These are phyloP conservation scores for Octodonta nipae DNA, from an alignment of 2,888 invertebrate genomes.

Conservation along the genomic window DNA sequence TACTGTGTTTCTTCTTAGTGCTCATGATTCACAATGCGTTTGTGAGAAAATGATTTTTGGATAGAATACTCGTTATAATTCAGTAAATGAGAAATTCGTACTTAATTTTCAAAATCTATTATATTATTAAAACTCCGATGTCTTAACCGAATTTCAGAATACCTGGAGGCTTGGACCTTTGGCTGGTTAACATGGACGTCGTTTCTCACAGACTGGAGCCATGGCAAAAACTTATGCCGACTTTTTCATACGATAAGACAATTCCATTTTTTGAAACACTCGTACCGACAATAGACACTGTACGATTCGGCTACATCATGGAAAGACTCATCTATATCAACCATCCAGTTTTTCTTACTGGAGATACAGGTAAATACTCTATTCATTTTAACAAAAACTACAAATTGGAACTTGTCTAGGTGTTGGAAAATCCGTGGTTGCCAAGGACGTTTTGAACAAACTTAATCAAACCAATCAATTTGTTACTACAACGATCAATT, in stretches of 20 bases:
- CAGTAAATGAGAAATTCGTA: too few species aligned
- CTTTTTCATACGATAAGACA: slow-evolving; percentile 54
- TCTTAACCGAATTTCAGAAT: slow-evolving; percentile 50
- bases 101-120: too few species aligned
- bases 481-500: slow-evolving; percentile 69
- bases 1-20: too few species aligned
- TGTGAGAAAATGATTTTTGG: neutral
- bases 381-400: neutral
- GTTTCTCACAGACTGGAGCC: slow-evolving; percentile 54
- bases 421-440: slow-evolving; percentile 80
- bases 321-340: slow-evolving; percentile 57
- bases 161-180: slow-evolving; percentile 55
- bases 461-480: slow-evolving; percentile 48
- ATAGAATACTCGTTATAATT: neutral
- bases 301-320: slow-evolving; percentile 70
- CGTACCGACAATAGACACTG: slow-evolving; percentile 83
- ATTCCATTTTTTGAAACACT: slow-evolving; percentile 77
- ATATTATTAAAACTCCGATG: too few species aligned
- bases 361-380: slow-evolving; percentile 53
- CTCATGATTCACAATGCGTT: too few species aligned
- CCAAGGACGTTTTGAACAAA: slow-evolving; percentile 56
- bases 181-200: slow-evolving; percentile 64
- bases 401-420: slow-evolving; percentile 43
- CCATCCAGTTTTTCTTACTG: slow-evolving; percentile 76
- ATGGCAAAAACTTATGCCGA: slow-evolving; percentile 68